These are phyloP conservation scores for Heliconius erato DNA, from an alignment of 2,888 invertebrate genomes.

Conservation along the genomic window DNA sequence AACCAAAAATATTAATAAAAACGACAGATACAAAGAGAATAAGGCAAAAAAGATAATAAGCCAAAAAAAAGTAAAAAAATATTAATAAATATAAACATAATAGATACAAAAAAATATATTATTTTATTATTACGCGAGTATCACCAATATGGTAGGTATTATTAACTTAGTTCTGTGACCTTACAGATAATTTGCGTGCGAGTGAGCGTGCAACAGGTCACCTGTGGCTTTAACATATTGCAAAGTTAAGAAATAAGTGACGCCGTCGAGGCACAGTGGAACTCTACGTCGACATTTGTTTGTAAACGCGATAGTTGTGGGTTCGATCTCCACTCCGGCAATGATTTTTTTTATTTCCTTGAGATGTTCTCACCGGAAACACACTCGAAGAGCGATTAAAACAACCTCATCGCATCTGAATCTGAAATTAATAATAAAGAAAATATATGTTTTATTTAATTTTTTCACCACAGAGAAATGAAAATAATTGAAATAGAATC, in stretches of 20 bases:
- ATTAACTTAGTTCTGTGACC: constrained; percentile 13
- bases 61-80: no score
- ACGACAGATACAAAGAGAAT: no score
- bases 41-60: no score
- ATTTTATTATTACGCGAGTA: neutral
- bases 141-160: neutral
- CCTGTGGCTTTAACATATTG: neutral
- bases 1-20: neutral
- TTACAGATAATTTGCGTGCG: neutral
- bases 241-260: neutral
- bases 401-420: no score
- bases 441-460: no score
- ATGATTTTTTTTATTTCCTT: neutral
- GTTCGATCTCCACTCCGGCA: neutral
- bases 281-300: neutral
- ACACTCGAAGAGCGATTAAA: no score
- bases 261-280: neutral
- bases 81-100: neutral
- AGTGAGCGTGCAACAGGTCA: constrained; percentile 14
- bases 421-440: no score
- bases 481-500: no score
- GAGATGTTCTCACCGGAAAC: no score
- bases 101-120: neutral
- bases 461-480: no score
- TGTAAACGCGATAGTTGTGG: neutral